Base-by-base conservation (phyloP, 2,113 vertebrate species). In the Tetraodon nigroviridis region DNA sequence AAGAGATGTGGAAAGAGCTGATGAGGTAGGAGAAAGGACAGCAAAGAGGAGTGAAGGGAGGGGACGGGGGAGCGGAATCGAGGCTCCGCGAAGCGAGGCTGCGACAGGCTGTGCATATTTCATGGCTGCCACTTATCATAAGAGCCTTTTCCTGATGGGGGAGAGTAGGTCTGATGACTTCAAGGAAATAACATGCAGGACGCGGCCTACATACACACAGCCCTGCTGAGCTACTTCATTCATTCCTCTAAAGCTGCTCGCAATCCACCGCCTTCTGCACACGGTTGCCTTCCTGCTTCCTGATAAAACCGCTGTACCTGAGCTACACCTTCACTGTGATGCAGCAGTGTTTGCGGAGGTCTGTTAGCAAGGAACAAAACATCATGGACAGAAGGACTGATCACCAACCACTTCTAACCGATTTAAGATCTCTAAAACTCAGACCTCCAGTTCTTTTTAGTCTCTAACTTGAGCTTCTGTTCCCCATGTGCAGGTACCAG, bases 71-170 rank as follows among this genome's bases (percentile, higher is more conserved):
- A 18, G 67, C 56, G 19, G 59, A 68, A 64, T n/a, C 18, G 17
- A 72, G 58, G 71, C 71, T 75, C 58, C 58, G 61, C 48, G 58
- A 76, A 79, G 76, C 55, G 45, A 79, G 67, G 70, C 72, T 75
- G 72, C 74, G 72, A 84, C 84, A 76, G 82, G 77, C 84, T 87
- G 83, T 90, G 84, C 87, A 90, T 90, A 88, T 89, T 89, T 90
- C 86, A 89, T 89, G 78, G 78, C 86, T 89, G 87, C 84, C 84
- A 87, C 84, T 89, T 89, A 88, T 86, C 84, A 89, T 86, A 83
- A 89, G 83, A 88, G 85, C 82, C 81, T 82, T 83, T 80, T 75
- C 67, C 66, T 84, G 85, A 85, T 80, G 77, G 73, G 70, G 77
- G 66, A 72, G 75, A 44, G 78, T 70, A 78, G 78, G 71, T 78